Evolutionary conservation across 2,888 invertebrate species (phyloP).

Genomic region (Parasteatoda lunata): DNA sequence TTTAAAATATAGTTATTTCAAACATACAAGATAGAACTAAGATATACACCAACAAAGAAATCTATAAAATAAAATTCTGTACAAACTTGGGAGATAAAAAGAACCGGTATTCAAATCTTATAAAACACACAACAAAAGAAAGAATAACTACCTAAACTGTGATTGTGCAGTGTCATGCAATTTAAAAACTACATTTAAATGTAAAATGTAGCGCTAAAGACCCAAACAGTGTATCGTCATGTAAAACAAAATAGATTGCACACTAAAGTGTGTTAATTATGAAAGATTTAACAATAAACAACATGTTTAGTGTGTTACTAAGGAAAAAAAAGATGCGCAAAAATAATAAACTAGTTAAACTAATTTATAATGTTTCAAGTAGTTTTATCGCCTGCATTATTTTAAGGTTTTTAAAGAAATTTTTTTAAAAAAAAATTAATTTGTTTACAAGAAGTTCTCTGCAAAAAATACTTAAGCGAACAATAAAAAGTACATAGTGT

Average conservation of each 20-base stretch:
- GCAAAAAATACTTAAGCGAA: no score
- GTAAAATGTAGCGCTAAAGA: not conserved
- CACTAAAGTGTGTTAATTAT: not conserved
- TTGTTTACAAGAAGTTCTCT: no score
- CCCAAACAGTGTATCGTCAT: not conserved
- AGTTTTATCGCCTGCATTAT: no score
- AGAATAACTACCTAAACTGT: slow-evolving; percentile 17
- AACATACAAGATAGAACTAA: slow-evolving; percentile 62
- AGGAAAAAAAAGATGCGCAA: no score
- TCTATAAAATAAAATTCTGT: slow-evolving; percentile 51
- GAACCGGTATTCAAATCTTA: slow-evolving; percentile 37
- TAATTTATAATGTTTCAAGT: no score
- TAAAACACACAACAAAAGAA: slow-evolving; percentile 1
- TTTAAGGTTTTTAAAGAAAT: no score
- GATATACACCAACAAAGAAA: slow-evolving; percentile 58
- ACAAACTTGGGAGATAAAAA: slow-evolving; percentile 33
- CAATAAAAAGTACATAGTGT: no score
- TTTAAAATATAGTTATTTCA: slow-evolving; percentile 43
- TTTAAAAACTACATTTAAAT: slow-evolving; percentile 13
- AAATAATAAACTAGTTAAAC: no score
- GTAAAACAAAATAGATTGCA: not conserved
- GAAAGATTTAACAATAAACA: no score
- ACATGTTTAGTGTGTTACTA: no score
- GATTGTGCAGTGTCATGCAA: slow-evolving; percentile 25
- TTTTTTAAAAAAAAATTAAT: no score